These are phyloP conservation scores for Chrysolina haemoptera DNA, from an alignment of 2,888 invertebrate species.

Conservation along the genomic window DNA sequence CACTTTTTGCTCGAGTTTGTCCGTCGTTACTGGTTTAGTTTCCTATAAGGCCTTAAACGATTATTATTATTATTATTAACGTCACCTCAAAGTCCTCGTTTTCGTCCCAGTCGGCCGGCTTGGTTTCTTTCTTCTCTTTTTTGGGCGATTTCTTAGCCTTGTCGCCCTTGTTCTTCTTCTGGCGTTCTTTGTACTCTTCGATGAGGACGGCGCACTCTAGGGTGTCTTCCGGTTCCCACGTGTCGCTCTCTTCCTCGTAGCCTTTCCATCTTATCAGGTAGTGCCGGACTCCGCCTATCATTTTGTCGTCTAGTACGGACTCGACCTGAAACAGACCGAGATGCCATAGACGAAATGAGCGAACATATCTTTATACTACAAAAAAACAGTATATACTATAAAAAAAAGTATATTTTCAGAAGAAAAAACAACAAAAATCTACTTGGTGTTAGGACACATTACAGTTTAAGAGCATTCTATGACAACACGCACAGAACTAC, in stretches of 20 bases:
- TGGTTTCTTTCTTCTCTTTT: slow-evolving; percentile 66
- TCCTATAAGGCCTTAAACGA: too few relatives aligned
- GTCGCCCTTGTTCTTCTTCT: slow-evolving; percentile 50
- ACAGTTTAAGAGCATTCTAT: too few relatives aligned
- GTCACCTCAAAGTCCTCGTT: slow-evolving; percentile 76
- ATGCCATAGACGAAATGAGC: background rate
- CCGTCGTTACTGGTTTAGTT: too few relatives aligned
- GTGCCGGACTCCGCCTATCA: slow-evolving; percentile 77
- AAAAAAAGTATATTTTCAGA: too few relatives aligned
- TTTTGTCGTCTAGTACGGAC: slow-evolving; percentile 79
- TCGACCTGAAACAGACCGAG: slow-evolving; percentile 74
- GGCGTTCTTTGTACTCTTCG: slow-evolving; percentile 69
- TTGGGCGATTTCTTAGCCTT: slow-evolving; percentile 51
- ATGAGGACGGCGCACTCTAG: slow-evolving; percentile 81
- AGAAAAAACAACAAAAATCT: too few relatives aligned
- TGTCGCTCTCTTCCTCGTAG: slow-evolving; percentile 78
- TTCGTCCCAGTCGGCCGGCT: slow-evolving; percentile 71
- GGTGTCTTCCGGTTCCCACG: slow-evolving; percentile 83
- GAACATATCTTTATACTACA: too few relatives aligned
- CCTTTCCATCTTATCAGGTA: slow-evolving; percentile 87
- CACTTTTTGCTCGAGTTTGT: too few relatives aligned
- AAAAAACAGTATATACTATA: too few relatives aligned
- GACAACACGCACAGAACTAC: too few relatives aligned
- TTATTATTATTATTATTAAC: too few relatives aligned
- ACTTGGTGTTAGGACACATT: too few relatives aligned